Conservation (phyloP, 2,797 vertebrate genomes). For the Falco berigora region DNA sequence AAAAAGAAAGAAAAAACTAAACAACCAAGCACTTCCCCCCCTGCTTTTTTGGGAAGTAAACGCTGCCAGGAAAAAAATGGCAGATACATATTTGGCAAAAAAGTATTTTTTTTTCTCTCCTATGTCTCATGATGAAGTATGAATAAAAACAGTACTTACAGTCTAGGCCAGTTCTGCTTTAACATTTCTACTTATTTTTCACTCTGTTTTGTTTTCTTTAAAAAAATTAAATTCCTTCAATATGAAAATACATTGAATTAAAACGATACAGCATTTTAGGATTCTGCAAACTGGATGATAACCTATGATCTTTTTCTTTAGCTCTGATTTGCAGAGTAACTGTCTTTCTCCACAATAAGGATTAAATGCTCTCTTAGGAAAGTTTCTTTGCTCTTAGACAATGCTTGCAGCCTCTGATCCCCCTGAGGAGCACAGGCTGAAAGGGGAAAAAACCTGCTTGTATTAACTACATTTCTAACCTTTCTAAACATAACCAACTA, state of each 20-base stretch:
- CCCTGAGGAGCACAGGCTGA: neutral
- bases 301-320: neutral
- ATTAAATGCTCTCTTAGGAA: neutral
- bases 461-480: neutral
- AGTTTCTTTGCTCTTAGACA: neutral
- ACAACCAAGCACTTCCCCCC: too few species aligned
- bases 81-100: constrained; percentile 49
- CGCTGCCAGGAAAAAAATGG: constrained; percentile 52
- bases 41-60: neutral
- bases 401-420: neutral
- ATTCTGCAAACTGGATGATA: neutral
- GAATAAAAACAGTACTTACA: constrained; percentile 26
- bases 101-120: neutral
- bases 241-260: neutral
- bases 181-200: neutral
- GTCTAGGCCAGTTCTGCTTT: constrained; percentile 1
- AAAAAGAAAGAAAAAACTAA: neutral
- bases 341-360: neutral
- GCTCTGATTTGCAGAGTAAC: neutral
- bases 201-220: neutral
- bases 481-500: neutral
- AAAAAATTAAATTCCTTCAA: neutral
- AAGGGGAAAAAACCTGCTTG: neutral
- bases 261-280: neutral
- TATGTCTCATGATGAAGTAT: constrained; percentile 20